These are phyloP conservation scores for Papilio dardanus DNA, from an alignment of 1,140 invertebrate genomes.

Conservation along the genomic window DNA sequence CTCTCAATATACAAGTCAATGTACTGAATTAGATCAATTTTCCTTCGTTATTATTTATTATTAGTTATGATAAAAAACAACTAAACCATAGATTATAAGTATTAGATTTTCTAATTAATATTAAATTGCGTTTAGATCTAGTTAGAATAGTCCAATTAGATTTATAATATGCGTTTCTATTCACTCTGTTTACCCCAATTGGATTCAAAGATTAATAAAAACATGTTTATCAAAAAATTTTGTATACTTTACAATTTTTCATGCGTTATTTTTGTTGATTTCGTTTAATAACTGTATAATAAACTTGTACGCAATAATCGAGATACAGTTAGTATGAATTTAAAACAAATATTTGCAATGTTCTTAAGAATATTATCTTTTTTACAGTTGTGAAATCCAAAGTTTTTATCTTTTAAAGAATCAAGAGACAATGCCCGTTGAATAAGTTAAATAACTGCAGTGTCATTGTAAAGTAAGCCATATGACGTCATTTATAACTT, in stretches of 20 bases:
- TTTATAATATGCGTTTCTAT: not conserved
- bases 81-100: no score
- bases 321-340: not conserved
- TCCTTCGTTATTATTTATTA: no score
- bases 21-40: no score
- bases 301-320: not conserved
- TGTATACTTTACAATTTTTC: not conserved
- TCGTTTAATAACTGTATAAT: not conserved
- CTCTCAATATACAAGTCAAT: no score
- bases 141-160: not conserved
- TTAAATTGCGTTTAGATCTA: not conserved
- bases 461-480: not conserved
- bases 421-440: constrained; percentile 15
- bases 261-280: not conserved
- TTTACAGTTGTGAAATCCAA: not conserved
- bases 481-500: not conserved
- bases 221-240: not conserved
- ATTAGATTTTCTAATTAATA: no score
- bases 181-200: not conserved
- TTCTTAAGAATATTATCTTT: not conserved
- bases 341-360: not conserved
- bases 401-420: constrained; percentile 21
- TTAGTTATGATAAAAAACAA: no score
- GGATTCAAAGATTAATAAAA: not conserved
- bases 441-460: not conserved